Evolutionary conservation across 2,888 invertebrate species (phyloP), one percentile per base, ranked within the genome.

Genomic region (Drosophila subsilvestris): DNA sequence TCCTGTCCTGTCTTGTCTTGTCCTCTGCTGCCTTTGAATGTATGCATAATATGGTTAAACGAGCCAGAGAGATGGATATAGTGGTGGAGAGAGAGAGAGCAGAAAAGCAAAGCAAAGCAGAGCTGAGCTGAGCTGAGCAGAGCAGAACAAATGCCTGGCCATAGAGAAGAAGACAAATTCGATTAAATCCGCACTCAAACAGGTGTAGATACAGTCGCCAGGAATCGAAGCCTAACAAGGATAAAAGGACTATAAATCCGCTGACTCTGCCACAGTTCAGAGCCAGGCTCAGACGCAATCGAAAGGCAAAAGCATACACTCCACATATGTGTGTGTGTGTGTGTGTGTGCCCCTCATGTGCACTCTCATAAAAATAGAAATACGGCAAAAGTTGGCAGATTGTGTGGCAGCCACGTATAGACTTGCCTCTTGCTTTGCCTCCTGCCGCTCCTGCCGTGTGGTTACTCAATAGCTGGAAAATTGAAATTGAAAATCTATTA

Each of bases 401-500:
- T 50, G 49, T 25, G 43, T n/a, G n/a, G 37, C 37, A 14, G 37
- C 37, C 48, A 32, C 32, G 12, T 32, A 32, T 18, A 42, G 42
- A 14, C 55, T 29, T 55, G 49, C 65, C 27, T 37, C 55, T 29
- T 55, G 49, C 65, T 22, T 56, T 54, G 54, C 57, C 49, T 12
- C 47, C 27, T 55, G 49, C 45, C 51, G 45, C 27, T 65, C 53
- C 69, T 57, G 57, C 63, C 60, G 63, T 63, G 62, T 53, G 54
- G 70, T 63, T 54, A 74, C 66, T 70, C 75, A 81, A 85, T 75
- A 80, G 75, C 78, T 76, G 75, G 74, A 78, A 86, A 86, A 83
- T 86, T 79, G 73, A 86, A 86, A 83, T 82, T 79, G 70, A 66
- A 73, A 76, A 76, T 66, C 65, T 63, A 69, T 72, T 59, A 49